These are phyloP conservation scores for Siderastrea radians DNA, from an alignment of 92 coral and sea anemone genomes.

Conservation along the genomic window DNA sequence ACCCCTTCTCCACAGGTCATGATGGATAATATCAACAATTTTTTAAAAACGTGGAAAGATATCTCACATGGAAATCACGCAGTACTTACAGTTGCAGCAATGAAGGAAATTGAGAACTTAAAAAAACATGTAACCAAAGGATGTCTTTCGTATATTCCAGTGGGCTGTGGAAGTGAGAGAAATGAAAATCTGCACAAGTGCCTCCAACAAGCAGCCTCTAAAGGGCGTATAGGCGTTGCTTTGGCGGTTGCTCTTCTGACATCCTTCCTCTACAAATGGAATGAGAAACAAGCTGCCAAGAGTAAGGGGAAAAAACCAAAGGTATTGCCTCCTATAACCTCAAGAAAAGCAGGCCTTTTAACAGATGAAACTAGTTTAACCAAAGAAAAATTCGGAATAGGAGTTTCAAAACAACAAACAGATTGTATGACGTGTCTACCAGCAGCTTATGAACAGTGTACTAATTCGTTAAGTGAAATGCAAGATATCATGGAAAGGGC, in stretches of 20 bases:
- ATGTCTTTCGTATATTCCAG: slow-evolving; percentile 54
- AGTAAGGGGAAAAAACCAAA: slow-evolving; percentile 7
- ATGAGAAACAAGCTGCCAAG: slow-evolving; percentile 29
- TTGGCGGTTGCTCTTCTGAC: slow-evolving; percentile 28
- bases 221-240: slow-evolving; percentile 21
- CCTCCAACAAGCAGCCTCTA: slow-evolving; percentile 13
- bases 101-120: slow-evolving; percentile 37
- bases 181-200: slow-evolving; percentile 62
- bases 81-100: slow-evolving; percentile 39
- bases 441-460: slow-evolving; percentile 44
- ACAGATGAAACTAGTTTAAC: slow-evolving; percentile 5
- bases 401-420: slow-evolving; percentile 16
- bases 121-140: slow-evolving; percentile 37
- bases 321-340: slow-evolving; percentile 34
- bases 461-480: slow-evolving; percentile 15
- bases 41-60: slow-evolving; percentile 54
- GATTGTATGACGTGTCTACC: background rate
- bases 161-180: slow-evolving; percentile 53
- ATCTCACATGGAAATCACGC: slow-evolving; percentile 29
- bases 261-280: slow-evolving; percentile 61
- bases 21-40: slow-evolving; percentile 16
- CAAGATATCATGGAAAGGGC: slow-evolving; percentile 46
- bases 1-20: slow-evolving; percentile 36
- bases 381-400: slow-evolving; percentile 24
- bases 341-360: slow-evolving; percentile 46